These are phyloP conservation scores for Heliconius ismenius DNA, from an alignment of 2,888 invertebrate genomes.

Conservation along the genomic window DNA sequence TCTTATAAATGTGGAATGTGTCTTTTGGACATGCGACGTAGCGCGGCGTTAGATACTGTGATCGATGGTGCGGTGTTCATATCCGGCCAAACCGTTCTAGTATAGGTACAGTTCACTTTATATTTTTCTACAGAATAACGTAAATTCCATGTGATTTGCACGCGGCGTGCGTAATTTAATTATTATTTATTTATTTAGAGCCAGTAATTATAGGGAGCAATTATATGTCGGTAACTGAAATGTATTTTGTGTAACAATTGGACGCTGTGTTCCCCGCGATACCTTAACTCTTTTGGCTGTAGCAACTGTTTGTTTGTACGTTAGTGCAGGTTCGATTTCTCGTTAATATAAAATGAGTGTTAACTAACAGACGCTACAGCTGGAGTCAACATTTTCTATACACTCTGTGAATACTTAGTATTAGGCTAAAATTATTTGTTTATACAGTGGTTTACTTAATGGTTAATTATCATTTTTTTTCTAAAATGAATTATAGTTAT, in stretches of 20 bases:
- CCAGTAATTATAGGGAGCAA: constrained; percentile 57
- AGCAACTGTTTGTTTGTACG: not conserved
- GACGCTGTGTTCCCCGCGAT: constrained; percentile 26
- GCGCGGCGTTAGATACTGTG: constrained; percentile 34
- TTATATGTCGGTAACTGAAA: constrained; percentile 40
- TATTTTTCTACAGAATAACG: constrained; percentile 54
- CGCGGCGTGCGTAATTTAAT: constrained; percentile 52
- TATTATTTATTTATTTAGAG: constrained; percentile 68
- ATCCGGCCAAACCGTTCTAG: constrained; percentile 49
- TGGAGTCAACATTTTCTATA: constrained; percentile 40
- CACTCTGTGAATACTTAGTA: constrained; percentile 52
- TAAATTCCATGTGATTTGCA: constrained; percentile 57
- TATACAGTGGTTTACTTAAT: constrained; percentile 50
- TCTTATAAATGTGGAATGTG: not conserved
- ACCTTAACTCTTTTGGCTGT: constrained; percentile 18
- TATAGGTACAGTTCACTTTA: constrained; percentile 47
- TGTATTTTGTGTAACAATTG: constrained; percentile 42
- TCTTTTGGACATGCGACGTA: not conserved
- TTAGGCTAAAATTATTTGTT: constrained; percentile 69
- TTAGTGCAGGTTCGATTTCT: not conserved
- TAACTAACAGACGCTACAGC: not conserved
- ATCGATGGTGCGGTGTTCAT: constrained; percentile 46
- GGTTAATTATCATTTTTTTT: not conserved
- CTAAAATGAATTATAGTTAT: not conserved
- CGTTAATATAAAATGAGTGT: not conserved